A percentile compares a stretch with the other conserved stretches of the same genome.
These are phyloP conservation scores for Standfussiana lucernea DNA, from an alignment of 2,888 invertebrate species.

Conservation along the genomic window DNA sequence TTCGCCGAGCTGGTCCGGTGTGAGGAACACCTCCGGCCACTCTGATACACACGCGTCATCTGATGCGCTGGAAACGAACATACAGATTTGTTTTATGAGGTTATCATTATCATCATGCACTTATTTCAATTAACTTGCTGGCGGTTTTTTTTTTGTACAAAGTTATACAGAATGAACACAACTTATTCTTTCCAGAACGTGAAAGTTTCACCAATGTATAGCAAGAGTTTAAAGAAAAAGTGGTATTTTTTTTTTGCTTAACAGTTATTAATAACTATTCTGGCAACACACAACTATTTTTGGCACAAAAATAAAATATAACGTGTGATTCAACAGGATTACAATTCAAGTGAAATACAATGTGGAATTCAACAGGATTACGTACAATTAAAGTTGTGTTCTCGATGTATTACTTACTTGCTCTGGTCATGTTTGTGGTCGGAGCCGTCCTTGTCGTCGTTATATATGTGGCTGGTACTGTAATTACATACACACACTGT, in stretches of 20 bases:
- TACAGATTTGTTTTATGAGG: background rate
- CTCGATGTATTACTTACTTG: conserved; percentile 82
- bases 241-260: no score
- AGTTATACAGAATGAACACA: no score
- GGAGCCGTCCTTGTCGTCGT: conserved; percentile 88
- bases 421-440: conserved; percentile 90
- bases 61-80: conserved; percentile 89
- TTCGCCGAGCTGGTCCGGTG: conserved; percentile 94
- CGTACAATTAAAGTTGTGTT: background rate
- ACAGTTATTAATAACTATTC: no score
- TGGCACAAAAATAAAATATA: no score
- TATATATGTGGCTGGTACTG: conserved; percentile 88
- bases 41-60: conserved; percentile 94
- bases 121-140: background rate
- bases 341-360: no score
- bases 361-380: no score
- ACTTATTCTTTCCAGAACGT: no score
- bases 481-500: conserved; percentile 70
- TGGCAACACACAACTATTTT: no score
- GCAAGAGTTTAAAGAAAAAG: no score
- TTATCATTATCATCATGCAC: background rate
- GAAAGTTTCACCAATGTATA: no score
- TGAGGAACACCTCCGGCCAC: conserved; percentile 94
- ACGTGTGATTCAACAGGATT: no score
- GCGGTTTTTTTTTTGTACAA: background rate